Conservation (phyloP, 2,113 vertebrate species). For the Chaenogobius annularis region DNA sequence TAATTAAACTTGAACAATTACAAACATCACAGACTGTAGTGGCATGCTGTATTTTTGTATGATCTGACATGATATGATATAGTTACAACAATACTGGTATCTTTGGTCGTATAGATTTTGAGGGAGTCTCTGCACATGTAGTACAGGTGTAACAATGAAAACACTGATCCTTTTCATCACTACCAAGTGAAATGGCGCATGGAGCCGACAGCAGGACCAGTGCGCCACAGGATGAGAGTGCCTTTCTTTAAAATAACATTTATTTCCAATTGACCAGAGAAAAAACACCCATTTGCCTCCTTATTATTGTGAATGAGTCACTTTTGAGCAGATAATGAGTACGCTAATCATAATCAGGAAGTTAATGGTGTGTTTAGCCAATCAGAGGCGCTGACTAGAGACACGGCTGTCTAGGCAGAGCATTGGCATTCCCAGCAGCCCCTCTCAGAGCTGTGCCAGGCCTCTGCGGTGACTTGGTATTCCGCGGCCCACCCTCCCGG, state of each 20-base stretch:
- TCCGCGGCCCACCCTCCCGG: slow-evolving; percentile 45
- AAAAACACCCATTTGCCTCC: slow-evolving; percentile 49
- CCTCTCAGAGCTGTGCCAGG: slow-evolving; percentile 44
- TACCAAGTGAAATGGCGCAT: background rate
- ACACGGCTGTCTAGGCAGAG: slow-evolving; percentile 45
- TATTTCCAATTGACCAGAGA: slow-evolving; percentile 45
- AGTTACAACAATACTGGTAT: background rate
- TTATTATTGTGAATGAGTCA: slow-evolving; percentile 66
- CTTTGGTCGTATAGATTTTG: background rate
- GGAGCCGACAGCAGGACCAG: background rate
- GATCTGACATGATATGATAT: too few species aligned
- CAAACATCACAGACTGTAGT: background rate
- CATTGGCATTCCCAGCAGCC: slow-evolving; percentile 72
- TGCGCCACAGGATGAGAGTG: background rate
- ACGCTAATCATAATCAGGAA: slow-evolving; percentile 74
- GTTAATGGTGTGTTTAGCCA: slow-evolving; percentile 74
- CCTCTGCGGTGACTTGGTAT: slow-evolving; percentile 63
- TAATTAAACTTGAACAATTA: too few species aligned
- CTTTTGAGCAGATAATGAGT: slow-evolving; percentile 74
- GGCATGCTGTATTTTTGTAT: background rate
- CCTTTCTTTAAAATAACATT: slow-evolving; percentile 13
- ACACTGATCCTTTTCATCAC: background rate
- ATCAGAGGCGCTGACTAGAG: slow-evolving; percentile 61
- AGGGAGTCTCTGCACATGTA: background rate
- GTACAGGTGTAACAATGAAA: background rate